Base-by-base conservation (phyloP, 2,113 vertebrate species). In the Anarhynchus alexandrinus region DNA sequence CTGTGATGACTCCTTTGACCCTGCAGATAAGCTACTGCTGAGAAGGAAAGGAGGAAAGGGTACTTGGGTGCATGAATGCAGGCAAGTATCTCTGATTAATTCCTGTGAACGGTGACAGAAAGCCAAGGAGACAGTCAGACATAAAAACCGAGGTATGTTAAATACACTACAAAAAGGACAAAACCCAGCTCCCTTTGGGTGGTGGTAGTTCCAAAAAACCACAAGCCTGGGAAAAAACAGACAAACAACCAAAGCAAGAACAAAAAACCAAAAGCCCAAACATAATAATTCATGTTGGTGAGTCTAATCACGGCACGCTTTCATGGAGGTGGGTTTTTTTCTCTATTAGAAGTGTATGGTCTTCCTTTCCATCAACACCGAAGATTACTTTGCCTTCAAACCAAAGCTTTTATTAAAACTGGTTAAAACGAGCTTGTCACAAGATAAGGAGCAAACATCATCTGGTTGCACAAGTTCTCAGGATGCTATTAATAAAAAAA, bases 401-500 rank as follows among this genome's bases (percentile, higher is more conserved):
- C 8, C 87, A 88, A 80, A 76, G 70, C 23, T 81, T 90, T 45
- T 90, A 82, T 64, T 91, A 78, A 84, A 91, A 82, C 55, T 59
- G 55, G 64, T 84, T 84, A 67, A 92, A 95, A 95, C 40, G 78
- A 83, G 64, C 38, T 88, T 51, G 45, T 73, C 45, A 66, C 78
- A 67, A 94, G 76, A 78, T 78, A 93, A 91, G 54, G 15, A 70
- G 45, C 74, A 94, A 82, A 62, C 5, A 88, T 76, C 43, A 90
- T 78, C 82, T 86, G 54, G 55, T 52, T 82, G 82, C 82, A 74
- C 54, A 93, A 94, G 55, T 93, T 90, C 80, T 89, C 26, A 20
- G 79, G 76, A 90, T 72, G 52, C 72, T 92, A 91, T 91, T 94
- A 93, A 82, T 91, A 94, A 93, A 95, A 95, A 95, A 88, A 88